Evolutionary conservation across 2,797 vertebrate genomes (phyloP).

Genomic region (Sebastes aleutianus): DNA sequence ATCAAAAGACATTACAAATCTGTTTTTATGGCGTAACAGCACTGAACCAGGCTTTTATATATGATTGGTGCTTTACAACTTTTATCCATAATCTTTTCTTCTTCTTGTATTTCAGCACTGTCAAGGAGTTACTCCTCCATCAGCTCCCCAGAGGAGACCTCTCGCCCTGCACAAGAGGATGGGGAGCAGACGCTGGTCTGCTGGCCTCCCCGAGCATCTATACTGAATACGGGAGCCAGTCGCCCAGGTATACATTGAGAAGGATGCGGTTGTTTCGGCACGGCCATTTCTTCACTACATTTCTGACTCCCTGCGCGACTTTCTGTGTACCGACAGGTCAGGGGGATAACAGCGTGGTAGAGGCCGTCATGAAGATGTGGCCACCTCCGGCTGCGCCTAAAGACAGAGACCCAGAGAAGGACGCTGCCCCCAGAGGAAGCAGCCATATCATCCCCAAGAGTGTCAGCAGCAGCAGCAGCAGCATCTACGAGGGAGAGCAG

Average conservation of each 20-base stretch:
- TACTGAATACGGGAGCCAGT: slow-evolving; percentile 49
- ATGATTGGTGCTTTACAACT: neutral
- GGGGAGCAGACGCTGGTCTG: slow-evolving; percentile 71
- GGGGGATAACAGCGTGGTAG: slow-evolving; percentile 52
- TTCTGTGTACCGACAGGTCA: slow-evolving; percentile 12
- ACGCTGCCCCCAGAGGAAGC: neutral
- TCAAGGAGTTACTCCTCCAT: slow-evolving; percentile 24
- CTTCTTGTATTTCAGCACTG: slow-evolving; percentile 31
- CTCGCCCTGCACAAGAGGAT: slow-evolving; percentile 39
- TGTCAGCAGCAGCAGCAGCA: slow-evolving; percentile 4
- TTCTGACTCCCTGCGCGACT: neutral
- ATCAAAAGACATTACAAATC: slow-evolving; percentile 39
- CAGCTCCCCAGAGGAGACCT: slow-evolving; percentile 41
- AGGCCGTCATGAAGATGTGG: slow-evolving; percentile 83
- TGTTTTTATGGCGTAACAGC: slow-evolving; percentile 7
- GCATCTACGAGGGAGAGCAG: slow-evolving; percentile 21
- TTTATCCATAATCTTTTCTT: neutral
- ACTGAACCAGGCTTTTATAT: neutral
- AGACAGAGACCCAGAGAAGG: slow-evolving; percentile 47
- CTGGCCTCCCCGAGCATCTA: slow-evolving; percentile 80
- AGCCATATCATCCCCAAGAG: neutral
- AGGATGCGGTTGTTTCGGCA: neutral
- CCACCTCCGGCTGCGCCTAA: slow-evolving; percentile 77
- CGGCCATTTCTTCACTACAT: neutral
- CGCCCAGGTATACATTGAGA: slow-evolving; percentile 59